Percentiles rank a stretch among this genome's conserved stretches.
phyloP scores from a whole-genome alignment of 1,140 invertebrate species.

The Tribolium madens region DNA sequence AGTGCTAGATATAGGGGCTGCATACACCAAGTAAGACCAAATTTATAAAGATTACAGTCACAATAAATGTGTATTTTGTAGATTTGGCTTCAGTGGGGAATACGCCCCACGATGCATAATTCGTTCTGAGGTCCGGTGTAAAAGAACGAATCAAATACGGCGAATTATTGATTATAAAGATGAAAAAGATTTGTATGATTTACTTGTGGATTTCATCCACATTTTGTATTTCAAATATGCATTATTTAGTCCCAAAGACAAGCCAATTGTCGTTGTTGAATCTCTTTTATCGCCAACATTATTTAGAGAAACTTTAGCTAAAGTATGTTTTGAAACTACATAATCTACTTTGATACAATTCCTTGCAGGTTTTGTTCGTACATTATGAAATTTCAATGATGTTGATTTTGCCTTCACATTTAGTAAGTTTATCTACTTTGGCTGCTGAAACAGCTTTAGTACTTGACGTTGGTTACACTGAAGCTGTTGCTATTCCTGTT shows the following conservation, averaged over 20 bases:
- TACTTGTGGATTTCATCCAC: constrained; percentile 91
- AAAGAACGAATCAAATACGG: constrained; percentile 73
- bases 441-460: constrained; percentile 84
- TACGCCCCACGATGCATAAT: constrained; percentile 88
- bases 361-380: constrained; percentile 79
- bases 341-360: background rate
- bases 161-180: constrained; percentile 80
- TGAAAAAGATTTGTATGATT: constrained; percentile 84
- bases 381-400: constrained; percentile 87
- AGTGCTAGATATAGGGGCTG: constrained; percentile 90
- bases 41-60: constrained; percentile 45
- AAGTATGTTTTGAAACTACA: constrained; percentile 62
- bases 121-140: constrained; percentile 79
- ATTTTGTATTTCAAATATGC: constrained; percentile 83
- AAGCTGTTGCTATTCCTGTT: constrained; percentile 85
- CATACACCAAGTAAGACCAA: constrained; percentile 89
- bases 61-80: constrained; percentile 65
- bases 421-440: constrained; percentile 82
- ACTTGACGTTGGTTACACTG: constrained; percentile 88
- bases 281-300: constrained; percentile 85
- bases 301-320: constrained; percentile 88
- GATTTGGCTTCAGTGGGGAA: constrained; percentile 93
- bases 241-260: constrained; percentile 92
- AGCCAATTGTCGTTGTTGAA: constrained; percentile 91
- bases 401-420: constrained; percentile 74